A percentile compares a stretch with the other conserved stretches of the same genome.
These are phyloP conservation scores for Sebastes kiyomatsui DNA, from an alignment of 2,797 vertebrate genomes.

Conservation along the genomic window DNA sequence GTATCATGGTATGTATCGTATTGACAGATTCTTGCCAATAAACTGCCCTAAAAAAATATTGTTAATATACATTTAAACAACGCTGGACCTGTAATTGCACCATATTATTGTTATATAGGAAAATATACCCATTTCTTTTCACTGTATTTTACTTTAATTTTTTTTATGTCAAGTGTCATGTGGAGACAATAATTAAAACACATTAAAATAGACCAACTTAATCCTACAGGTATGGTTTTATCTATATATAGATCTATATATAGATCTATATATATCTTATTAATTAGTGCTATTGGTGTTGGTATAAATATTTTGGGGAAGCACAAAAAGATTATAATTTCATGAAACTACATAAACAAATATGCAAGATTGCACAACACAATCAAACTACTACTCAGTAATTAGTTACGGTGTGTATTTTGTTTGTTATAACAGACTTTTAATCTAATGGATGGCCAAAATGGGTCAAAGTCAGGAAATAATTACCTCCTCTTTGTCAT, in stretches of 20 bases:
- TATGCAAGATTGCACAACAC: not conserved
- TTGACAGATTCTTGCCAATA: no score
- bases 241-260: not conserved
- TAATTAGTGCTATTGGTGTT: not conserved
- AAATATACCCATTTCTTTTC: not conserved
- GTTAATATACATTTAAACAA: not conserved
- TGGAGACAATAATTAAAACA: not conserved
- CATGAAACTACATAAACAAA: not conserved
- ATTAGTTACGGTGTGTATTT: not conserved
- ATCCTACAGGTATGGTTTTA: not conserved
- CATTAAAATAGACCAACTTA: not conserved
- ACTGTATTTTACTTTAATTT: not conserved
- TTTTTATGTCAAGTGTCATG: not conserved
- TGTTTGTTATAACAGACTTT: not conserved
- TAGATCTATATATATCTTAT: not conserved
- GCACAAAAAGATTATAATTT: not conserved
- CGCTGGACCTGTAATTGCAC: not conserved
- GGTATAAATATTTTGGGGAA: not conserved
- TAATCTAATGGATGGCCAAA: not conserved
- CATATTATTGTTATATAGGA: not conserved
- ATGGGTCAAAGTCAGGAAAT: not conserved
- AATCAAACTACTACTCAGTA: not conserved
- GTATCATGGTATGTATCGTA: no score
- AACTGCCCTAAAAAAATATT: accelerated
- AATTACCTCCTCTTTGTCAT: constrained; percentile 94